These are phyloP conservation scores for Sapayoa aenigma DNA, from an alignment of 2,113 vertebrate genomes.

Conservation along the genomic window DNA sequence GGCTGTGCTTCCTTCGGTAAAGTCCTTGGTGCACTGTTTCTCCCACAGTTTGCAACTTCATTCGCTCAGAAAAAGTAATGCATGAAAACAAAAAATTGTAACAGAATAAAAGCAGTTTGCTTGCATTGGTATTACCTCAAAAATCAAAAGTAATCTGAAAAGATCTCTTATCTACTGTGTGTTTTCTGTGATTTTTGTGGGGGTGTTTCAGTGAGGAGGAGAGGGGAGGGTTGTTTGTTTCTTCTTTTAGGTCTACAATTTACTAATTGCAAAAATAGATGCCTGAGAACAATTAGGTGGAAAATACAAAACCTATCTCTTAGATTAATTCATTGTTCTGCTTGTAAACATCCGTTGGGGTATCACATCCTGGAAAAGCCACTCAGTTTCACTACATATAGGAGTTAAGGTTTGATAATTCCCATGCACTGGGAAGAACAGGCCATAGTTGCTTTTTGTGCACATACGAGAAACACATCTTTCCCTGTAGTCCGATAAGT, in stretches of 20 bases:
- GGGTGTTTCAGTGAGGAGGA: background rate
- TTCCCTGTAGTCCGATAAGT: background rate
- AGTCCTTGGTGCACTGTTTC: background rate
- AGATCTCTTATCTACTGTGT: background rate
- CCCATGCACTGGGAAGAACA: conserved; percentile 22
- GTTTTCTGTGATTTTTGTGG: background rate
- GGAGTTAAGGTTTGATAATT: conserved; percentile 1
- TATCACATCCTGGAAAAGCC: conserved; percentile 66
- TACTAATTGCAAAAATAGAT: conserved; percentile 62
- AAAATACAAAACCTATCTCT: conserved; percentile 50
- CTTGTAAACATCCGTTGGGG: conserved; percentile 56
- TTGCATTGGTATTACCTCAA: background rate
- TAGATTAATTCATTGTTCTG: conserved; percentile 60
- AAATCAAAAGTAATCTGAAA: background rate
- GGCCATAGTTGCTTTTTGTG: background rate
- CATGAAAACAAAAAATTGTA: background rate
- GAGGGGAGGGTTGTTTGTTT: background rate
- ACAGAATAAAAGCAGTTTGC: background rate
- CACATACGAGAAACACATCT: background rate
- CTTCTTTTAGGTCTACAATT: conserved; percentile 38
- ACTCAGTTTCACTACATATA: conserved; percentile 11
- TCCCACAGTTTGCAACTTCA: background rate
- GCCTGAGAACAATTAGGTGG: conserved; percentile 54
- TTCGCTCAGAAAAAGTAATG: background rate
- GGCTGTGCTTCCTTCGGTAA: background rate